A percentile compares a stretch with the other conserved stretches of the same genome.
These are phyloP conservation scores for Pogonocichla stellata DNA, from an alignment of 2,113 vertebrate genomes.

Conservation along the genomic window DNA sequence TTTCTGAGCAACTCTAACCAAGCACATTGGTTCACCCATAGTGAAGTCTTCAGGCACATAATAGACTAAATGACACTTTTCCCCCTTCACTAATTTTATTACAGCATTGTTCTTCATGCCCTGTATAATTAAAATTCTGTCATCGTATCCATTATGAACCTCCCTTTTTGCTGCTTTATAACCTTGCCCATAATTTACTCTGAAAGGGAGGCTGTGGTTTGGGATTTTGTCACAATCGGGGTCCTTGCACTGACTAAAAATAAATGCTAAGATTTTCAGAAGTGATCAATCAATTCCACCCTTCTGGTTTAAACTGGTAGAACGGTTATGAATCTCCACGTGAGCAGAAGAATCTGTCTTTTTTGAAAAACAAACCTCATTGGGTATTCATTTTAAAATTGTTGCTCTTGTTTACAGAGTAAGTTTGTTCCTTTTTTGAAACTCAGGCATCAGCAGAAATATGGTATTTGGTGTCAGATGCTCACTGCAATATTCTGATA, in stretches of 20 bases:
- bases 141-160: neutral
- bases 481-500: neutral
- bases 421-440: neutral
- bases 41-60: neutral
- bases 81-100: neutral
- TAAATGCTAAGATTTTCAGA: neutral
- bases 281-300: neutral
- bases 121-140: slow-evolving; percentile 41
- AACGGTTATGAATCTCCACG: neutral
- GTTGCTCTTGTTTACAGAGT: neutral
- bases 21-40: neutral
- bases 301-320: neutral
- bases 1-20: neutral
- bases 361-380: neutral
- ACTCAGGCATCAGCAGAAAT: neutral
- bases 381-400: neutral
- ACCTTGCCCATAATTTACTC: neutral
- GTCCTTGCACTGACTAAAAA: neutral
- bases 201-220: neutral
- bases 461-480: neutral
- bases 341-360: neutral
- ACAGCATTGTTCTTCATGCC: neutral
- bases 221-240: neutral
- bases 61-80: neutral
- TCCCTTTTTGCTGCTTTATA: slow-evolving; percentile 26